Evolutionary conservation across 2,797 vertebrate genomes (phyloP).

Genomic region (Mus minutoides): DNA sequence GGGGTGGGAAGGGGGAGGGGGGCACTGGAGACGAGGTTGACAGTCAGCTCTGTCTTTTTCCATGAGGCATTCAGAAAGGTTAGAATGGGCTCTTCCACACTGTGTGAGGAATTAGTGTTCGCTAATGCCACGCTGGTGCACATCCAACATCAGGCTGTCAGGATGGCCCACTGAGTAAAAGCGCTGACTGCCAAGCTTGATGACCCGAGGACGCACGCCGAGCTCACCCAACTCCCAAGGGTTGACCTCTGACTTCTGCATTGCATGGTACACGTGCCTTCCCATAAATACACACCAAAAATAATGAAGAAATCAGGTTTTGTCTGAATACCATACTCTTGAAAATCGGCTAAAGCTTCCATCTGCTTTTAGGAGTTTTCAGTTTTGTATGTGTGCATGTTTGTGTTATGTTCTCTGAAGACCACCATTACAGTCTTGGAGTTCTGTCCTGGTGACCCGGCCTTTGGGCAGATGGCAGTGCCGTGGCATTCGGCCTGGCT

Average conservation of each 20-base stretch:
- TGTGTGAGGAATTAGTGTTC: neutral
- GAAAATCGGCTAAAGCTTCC: neutral
- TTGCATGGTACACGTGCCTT: neutral
- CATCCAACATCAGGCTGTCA: neutral
- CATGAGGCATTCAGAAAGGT: neutral
- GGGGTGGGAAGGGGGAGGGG: neutral
- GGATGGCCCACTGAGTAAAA: neutral
- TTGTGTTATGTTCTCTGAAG: neutral
- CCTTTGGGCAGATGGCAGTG: neutral
- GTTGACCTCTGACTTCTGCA: neutral
- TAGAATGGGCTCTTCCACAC: neutral
- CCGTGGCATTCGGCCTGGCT: neutral
- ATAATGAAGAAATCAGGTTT: neutral
- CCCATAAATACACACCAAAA: neutral
- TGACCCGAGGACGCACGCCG: neutral
- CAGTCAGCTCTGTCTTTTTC: neutral
- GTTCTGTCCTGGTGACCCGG: neutral
- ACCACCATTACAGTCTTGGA: neutral
- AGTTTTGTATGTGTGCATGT: neutral
- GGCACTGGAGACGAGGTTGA: neutral
- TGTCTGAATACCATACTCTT: neutral
- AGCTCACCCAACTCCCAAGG: neutral
- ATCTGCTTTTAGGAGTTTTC: neutral
- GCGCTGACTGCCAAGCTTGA: neutral
- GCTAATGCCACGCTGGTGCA: neutral